Evolutionary conservation across 2,888 invertebrate genomes (phyloP).

Genomic region (Operophtera brumata): DNA sequence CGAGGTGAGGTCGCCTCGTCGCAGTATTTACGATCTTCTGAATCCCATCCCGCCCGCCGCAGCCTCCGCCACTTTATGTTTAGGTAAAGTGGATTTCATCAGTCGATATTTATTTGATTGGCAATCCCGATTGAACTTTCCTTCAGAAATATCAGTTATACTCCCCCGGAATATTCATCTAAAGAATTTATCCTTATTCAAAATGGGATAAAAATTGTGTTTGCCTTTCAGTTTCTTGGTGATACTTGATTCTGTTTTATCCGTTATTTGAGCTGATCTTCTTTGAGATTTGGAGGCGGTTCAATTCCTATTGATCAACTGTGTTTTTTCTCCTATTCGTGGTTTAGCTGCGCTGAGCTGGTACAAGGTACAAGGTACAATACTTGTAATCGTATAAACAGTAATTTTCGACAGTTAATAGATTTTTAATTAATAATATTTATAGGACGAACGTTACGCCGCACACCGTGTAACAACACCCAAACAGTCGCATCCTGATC

Average conservation of each 20-base stretch:
- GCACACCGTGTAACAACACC: too few relatives aligned
- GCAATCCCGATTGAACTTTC: conserved; percentile 40
- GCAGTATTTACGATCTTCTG: conserved; percentile 43
- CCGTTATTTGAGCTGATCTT: conserved; percentile 5
- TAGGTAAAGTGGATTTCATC: conserved; percentile 41
- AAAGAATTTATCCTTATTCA: conserved; percentile 23
- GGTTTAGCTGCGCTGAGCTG: too few relatives aligned
- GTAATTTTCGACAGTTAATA: too few relatives aligned
- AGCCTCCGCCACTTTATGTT: conserved; percentile 36
- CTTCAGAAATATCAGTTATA: conserved; percentile 40
- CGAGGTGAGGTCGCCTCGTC: conserved; percentile 15
- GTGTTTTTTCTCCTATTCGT: not conserved
- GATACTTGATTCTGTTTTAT: conserved; percentile 13
- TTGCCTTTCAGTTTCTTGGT: conserved; percentile 19
- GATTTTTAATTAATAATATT: too few relatives aligned
- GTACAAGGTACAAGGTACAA: too few relatives aligned
- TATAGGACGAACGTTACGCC: too few relatives aligned
- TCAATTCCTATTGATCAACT: not conserved
- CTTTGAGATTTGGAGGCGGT: not conserved
- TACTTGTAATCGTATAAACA: too few relatives aligned
- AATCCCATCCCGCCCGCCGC: conserved; percentile 37
- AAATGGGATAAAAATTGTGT: conserved; percentile 30
- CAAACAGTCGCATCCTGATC: too few relatives aligned
- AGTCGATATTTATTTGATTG: conserved; percentile 48
- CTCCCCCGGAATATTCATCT: conserved; percentile 21